Conservation (phyloP, 2,888 invertebrate species). For the Polyommatus iphigenia region DNA sequence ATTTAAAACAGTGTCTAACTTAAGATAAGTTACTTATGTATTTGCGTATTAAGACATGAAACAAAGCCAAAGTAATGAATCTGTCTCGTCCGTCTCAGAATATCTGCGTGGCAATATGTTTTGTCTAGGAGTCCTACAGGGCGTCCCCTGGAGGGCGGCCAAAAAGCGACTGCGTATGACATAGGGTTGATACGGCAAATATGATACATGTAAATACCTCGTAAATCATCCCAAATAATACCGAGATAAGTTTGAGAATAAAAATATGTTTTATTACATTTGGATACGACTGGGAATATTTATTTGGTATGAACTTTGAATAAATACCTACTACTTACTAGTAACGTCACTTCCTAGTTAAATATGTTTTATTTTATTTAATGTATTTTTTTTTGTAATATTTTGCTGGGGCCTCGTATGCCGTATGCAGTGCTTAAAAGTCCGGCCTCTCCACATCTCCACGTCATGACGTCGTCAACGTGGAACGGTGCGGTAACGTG, state of each 20-base stretch:
- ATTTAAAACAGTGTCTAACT: background rate
- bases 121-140: conserved; percentile 18
- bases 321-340: background rate
- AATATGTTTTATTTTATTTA: background rate
- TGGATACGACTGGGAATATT: background rate
- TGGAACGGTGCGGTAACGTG: too few species aligned
- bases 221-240: background rate
- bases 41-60: background rate
- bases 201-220: conserved; percentile 11
- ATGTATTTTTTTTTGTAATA: too few species aligned
- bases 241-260: conserved; percentile 3
- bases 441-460: too few species aligned
- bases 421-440: too few species aligned
- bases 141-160: conserved; percentile 12
- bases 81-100: background rate
- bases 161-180: background rate
- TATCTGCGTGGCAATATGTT: background rate
- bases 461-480: too few species aligned
- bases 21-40: background rate
- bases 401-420: too few species aligned
- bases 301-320: background rate
- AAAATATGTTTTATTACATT: conserved; percentile 10
- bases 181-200: conserved; percentile 5
- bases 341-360: background rate
- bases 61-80: conserved; percentile 21